phyloP scores from a whole-genome alignment of 2,797 vertebrate species.

The Acrossocheilus fasciatus region DNA sequence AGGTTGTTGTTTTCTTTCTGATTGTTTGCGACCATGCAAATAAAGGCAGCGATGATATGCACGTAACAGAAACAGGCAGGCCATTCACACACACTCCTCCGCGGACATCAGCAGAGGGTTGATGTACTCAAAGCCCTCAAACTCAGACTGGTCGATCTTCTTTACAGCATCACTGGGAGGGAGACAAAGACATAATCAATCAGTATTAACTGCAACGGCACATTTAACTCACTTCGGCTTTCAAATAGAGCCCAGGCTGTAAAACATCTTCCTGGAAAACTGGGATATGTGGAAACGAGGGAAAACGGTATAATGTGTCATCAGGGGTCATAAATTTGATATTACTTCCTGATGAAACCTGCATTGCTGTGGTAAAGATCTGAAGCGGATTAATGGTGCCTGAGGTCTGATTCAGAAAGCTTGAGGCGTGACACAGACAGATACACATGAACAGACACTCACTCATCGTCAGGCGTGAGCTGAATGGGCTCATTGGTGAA shows the following conservation, averaged over 20 bases:
- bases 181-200: conserved; percentile 57
- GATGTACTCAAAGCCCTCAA: conserved; percentile 99
- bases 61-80: background rate
- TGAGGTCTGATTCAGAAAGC: conserved; percentile 30
- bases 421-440: conserved; percentile 16
- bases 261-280: conserved; percentile 30
- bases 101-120: conserved; percentile 99
- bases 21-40: conserved; percentile 70
- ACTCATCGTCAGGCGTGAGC: conserved; percentile 98
- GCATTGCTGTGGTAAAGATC: conserved; percentile 46
- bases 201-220: conserved; percentile 19
- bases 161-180: conserved; percentile 88
- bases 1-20: conserved; percentile 46
- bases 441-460: conserved; percentile 73
- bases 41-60: conserved; percentile 65
- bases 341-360: conserved; percentile 18
- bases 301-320: background rate
- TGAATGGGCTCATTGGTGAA: conserved; percentile 99
- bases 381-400: conserved; percentile 29
- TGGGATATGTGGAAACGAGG: conserved; percentile 6
- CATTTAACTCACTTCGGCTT: conserved; percentile 22
- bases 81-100: conserved; percentile 92
- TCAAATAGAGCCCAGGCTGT: background rate
- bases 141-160: conserved; percentile 99
- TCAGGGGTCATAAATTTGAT: conserved; percentile 9